A percentile compares a stretch with the other conserved stretches of the same genome.
Evolutionary conservation across 2,888 invertebrate species (phyloP).

Genomic region (Atherix ibis): DNA sequence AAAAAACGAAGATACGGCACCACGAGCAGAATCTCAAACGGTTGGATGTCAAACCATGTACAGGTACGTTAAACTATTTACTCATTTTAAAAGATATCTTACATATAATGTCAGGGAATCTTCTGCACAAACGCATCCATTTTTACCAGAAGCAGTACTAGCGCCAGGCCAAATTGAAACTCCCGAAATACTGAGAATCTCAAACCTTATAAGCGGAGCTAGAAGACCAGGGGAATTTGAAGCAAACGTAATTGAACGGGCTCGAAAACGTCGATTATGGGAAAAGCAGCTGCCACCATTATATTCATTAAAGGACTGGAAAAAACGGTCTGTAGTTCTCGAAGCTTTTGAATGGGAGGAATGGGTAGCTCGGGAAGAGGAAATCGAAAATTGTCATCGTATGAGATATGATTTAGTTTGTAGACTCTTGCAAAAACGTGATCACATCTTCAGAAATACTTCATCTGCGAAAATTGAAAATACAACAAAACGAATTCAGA

Average conservation of each 20-base stretch:
- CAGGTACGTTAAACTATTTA: conserved; percentile 3
- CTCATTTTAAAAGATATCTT: neutral
- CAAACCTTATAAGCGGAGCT: conserved; percentile 20
- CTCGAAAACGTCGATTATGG: conserved; percentile 49
- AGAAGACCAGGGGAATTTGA: conserved; percentile 26
- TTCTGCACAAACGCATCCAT: conserved; percentile 27
- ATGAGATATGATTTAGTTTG: conserved; percentile 40
- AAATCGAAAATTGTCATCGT: conserved; percentile 55
- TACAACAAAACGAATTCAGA: conserved; percentile 35
- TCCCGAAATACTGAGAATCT: conserved; percentile 23
- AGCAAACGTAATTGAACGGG: conserved; percentile 46
- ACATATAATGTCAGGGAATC: too few species aligned
- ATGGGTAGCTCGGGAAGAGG: conserved; percentile 69
- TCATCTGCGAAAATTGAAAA: conserved; percentile 35
- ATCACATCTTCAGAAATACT: conserved; percentile 36
- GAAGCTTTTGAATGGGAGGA: conserved; percentile 67
- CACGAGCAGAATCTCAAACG: conserved; percentile 4
- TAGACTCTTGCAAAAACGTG: conserved; percentile 42
- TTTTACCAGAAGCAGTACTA: conserved; percentile 20
- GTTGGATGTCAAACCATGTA: conserved; percentile 11
- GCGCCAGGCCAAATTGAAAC: conserved; percentile 15
- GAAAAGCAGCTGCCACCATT: conserved; percentile 42
- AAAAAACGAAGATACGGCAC: neutral
- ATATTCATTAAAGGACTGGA: conserved; percentile 38
- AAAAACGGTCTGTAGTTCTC: conserved; percentile 46